phyloP scores from a whole-genome alignment of 2,113 vertebrate genomes.

The Enhydra lutris region DNA sequence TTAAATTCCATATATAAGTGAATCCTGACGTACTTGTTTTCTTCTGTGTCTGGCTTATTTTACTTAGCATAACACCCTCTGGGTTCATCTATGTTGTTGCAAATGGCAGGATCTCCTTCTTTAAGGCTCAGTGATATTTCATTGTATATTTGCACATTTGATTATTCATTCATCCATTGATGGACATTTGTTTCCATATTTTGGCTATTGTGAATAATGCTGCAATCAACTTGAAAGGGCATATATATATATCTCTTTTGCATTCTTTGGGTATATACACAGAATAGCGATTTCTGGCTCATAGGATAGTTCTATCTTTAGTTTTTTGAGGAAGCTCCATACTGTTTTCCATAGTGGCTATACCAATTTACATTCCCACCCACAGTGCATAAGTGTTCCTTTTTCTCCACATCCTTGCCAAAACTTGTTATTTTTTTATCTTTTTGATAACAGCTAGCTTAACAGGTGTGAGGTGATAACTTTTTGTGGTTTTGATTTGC shows the following conservation, averaged over 20 bases:
- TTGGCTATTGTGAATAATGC: background rate
- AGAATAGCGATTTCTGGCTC: background rate
- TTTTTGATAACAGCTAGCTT: background rate
- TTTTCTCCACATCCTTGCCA: background rate
- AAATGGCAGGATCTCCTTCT: background rate
- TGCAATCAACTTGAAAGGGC: background rate
- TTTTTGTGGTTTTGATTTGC: background rate
- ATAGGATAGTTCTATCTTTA: too few species aligned
- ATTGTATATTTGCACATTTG: background rate
- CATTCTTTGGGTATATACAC: background rate
- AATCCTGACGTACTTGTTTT: background rate
- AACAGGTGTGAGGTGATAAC: background rate
- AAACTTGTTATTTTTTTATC: background rate
- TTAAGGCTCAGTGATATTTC: background rate
- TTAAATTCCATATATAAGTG: background rate
- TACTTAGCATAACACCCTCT: background rate
- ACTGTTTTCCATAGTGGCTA: too few species aligned
- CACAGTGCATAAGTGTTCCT: too few species aligned
- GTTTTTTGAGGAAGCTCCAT: too few species aligned
- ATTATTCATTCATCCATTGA: background rate
- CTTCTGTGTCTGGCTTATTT: background rate
- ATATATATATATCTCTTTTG: background rate
- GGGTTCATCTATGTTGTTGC: background rate
- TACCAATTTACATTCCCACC: too few species aligned
- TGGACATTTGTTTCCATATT: background rate